Percentiles rank a stretch among this genome's conserved stretches.
These are phyloP conservation scores for Odontomachus brunneus DNA, from an alignment of 1,140 invertebrate species.

Conservation along the genomic window DNA sequence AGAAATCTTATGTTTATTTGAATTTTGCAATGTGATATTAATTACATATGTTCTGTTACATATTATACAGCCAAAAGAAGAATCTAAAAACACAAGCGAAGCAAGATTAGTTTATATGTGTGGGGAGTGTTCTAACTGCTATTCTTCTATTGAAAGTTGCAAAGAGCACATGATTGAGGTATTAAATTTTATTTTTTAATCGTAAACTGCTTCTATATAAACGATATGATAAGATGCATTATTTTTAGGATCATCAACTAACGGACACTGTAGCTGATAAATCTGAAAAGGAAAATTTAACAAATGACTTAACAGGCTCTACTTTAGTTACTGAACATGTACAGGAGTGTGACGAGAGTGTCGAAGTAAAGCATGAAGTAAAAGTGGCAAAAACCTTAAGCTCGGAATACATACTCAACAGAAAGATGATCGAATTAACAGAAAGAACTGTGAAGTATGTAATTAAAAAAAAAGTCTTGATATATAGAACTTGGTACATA, in stretches of 20 bases:
- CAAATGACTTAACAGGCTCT: slow-evolving; percentile 59
- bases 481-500: neutral
- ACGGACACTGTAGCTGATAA: slow-evolving; percentile 71
- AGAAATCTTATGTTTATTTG: neutral
- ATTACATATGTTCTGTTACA: slow-evolving; percentile 29
- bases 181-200: slow-evolving; percentile 44
- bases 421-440: slow-evolving; percentile 75
- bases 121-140: slow-evolving; percentile 84
- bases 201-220: neutral
- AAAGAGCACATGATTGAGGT: slow-evolving; percentile 85
- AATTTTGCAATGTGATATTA: slow-evolving; percentile 9
- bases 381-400: slow-evolving; percentile 67
- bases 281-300: slow-evolving; percentile 64
- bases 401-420: slow-evolving; percentile 69
- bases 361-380: slow-evolving; percentile 65
- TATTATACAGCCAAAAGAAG: slow-evolving; percentile 66
- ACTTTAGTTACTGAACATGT: slow-evolving; percentile 39
- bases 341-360: slow-evolving; percentile 56
- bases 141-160: slow-evolving; percentile 84
- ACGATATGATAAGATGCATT: slow-evolving; percentile 21
- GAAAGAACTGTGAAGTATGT: slow-evolving; percentile 79
- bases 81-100: slow-evolving; percentile 71
- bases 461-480: slow-evolving; percentile 13
- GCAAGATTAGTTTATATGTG: slow-evolving; percentile 83
- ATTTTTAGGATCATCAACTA: slow-evolving; percentile 78